phyloP scores from a whole-genome alignment of 1,140 invertebrate species.

The Paracyclopina nana region DNA sequence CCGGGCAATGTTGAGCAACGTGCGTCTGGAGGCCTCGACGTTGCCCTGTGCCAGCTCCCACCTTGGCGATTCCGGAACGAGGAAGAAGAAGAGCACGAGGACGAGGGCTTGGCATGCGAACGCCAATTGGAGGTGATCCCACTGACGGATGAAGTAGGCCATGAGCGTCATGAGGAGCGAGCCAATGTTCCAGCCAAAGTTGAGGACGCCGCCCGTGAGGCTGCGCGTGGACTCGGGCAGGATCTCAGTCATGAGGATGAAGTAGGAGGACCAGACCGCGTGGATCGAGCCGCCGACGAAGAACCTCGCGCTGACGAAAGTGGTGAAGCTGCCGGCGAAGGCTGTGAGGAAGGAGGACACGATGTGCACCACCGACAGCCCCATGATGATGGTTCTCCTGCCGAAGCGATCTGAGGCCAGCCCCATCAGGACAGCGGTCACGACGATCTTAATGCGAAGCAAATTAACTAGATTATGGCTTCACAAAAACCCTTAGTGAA shows the following conservation, averaged over 20 bases:
- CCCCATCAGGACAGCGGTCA: not conserved
- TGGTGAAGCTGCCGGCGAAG: not conserved
- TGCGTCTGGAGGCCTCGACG: not conserved
- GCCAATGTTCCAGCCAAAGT: not conserved
- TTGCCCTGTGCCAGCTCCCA: not conserved
- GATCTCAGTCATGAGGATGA: not conserved
- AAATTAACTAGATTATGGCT: not conserved
- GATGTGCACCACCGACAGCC: not conserved
- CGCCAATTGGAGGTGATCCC: not conserved
- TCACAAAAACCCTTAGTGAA: not conserved
- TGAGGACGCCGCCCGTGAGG: not conserved
- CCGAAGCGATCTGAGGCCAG: not conserved
- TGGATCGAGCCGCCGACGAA: not conserved
- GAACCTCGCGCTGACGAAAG: not conserved
- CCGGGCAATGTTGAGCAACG: not conserved
- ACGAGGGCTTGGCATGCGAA: not conserved
- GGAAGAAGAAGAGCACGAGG: not conserved
- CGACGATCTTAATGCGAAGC: not conserved
- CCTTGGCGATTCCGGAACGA: not conserved
- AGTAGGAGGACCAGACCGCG: not conserved
- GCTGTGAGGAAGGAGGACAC: not conserved
- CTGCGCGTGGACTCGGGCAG: not conserved
- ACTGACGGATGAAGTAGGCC: not conserved
- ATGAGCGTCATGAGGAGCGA: not conserved
- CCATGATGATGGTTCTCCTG: not conserved